Conservation (phyloP, 2,113 vertebrate species). For the Epinephelus moara region DNA sequence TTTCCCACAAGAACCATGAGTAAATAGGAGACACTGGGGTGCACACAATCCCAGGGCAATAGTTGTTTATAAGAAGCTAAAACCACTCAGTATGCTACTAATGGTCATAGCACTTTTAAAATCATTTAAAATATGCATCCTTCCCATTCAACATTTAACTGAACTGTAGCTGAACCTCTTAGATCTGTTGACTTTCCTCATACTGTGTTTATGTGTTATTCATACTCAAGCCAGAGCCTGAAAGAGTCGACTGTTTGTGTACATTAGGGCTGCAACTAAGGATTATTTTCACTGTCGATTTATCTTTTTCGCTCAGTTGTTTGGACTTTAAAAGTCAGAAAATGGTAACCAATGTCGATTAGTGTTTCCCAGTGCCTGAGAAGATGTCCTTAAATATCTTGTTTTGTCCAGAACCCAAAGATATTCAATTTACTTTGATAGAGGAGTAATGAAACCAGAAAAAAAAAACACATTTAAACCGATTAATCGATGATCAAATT, state of each 20-base stretch:
- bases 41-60: neutral
- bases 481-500: too few species aligned
- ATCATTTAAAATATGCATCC: conserved; percentile 10
- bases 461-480: too few species aligned
- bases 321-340: too few species aligned
- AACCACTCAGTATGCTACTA: neutral
- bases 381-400: too few species aligned
- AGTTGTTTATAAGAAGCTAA: neutral
- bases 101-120: neutral
- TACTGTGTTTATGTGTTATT: neutral
- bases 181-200: neutral
- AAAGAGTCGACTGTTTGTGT: neutral
- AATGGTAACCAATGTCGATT: too few species aligned
- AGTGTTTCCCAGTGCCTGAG: too few species aligned
- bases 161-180: neutral
- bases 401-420: too few species aligned
- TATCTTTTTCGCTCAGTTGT: too few species aligned
- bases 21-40: neutral
- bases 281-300: too few species aligned
- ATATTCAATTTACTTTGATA: too few species aligned
- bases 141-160: neutral
- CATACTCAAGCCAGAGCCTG: neutral
- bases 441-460: too few species aligned
- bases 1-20: neutral
- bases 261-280: too few species aligned